Evolutionary conservation across 1,140 invertebrate species (phyloP).

Genomic region (Choristoneura fumiferana): DNA sequence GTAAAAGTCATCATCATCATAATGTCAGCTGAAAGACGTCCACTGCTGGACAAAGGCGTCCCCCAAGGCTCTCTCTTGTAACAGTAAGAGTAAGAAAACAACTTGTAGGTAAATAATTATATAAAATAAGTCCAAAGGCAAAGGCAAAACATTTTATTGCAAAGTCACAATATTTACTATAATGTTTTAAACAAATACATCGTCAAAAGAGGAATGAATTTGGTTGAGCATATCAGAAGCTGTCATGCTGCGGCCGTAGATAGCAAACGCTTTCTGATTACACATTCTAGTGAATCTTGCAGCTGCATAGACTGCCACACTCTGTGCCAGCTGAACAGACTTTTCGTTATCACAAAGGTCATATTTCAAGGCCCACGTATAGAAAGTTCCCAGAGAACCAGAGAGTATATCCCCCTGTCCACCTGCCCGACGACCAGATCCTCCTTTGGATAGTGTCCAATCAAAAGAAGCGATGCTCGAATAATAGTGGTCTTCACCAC

Average conservation of each 20-base stretch:
- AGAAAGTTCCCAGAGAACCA: slow-evolving; percentile 90
- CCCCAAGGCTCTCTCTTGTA: too few relatives aligned
- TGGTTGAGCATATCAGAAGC: slow-evolving; percentile 92
- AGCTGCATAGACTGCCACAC: slow-evolving; percentile 89
- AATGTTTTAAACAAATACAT: slow-evolving; percentile 70
- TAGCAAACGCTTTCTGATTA: slow-evolving; percentile 85
- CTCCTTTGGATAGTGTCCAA: slow-evolving; percentile 73
- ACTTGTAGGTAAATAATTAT: too few relatives aligned
- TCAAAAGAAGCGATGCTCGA: slow-evolving; percentile 32
- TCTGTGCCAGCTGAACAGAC: slow-evolving; percentile 78
- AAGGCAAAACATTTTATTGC: too few relatives aligned
- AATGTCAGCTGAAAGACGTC: too few relatives aligned
- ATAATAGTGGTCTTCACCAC: slow-evolving; percentile 48
- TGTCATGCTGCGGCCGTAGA: slow-evolving; percentile 87
- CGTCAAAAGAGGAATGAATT: slow-evolving; percentile 84
- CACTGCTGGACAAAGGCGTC: too few relatives aligned
- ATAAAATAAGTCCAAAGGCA: too few relatives aligned
- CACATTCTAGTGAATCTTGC: slow-evolving; percentile 89
- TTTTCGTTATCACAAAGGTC: slow-evolving; percentile 64
- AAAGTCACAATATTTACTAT: too few relatives aligned
- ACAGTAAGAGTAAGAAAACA: too few relatives aligned
- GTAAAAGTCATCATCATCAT: too few relatives aligned
- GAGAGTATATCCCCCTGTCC: slow-evolving; percentile 97
- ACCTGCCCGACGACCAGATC: slow-evolving; percentile 92
- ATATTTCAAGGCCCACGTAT: slow-evolving; percentile 85